Base-by-base conservation (phyloP, 2,113 vertebrate genomes). In the Polyodon spathula region DNA sequence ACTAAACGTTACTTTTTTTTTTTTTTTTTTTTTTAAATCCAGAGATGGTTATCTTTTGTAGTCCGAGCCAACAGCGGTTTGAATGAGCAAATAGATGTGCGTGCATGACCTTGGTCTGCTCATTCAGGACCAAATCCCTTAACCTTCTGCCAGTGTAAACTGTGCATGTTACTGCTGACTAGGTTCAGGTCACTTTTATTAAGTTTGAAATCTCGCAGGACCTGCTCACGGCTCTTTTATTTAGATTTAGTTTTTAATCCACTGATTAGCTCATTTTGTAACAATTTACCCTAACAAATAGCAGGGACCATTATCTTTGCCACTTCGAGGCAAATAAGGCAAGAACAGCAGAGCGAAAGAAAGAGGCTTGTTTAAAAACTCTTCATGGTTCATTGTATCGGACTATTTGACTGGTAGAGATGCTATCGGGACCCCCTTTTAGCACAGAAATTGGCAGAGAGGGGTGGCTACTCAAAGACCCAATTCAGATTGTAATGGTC, bases 281-380 rank as follows among this genome's bases (percentile, higher is more conserved):
- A 73, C 73, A 66, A 74, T 78, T 74, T 78, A 71, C 72, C 74
- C 72, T 73, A 74, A 74, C 73, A 74, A 78, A 78, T 76, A 66
- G 66, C 70, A 76, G 70, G 62, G 70, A 73, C 71, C 71, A 77
- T 77, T 68, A 60, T 68, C 66, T 61, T 60, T 59, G 58, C 68
- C 61, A 71, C 72, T 76, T 60, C 59, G 63, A 60, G 66, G 59
- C 62, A 70, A 66, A 66, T 64, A 64, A 64, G 50, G 51, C 65
- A 16, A 57, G 54, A 42, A 38, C 48, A 63, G 53, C 53, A 37
- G 62, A 50, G 50, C 58, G 58, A 37, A 11, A 43, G 56, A 39
- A 38, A 11, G 4, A 46, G 54, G 17, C 41, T 48, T 46, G 62
- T 64, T 64, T 63, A 40, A 61, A 54, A 58, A 40, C 52, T 60